Conservation (phyloP, 1,140 invertebrate species). For the Neodiprion fabricii region DNA sequence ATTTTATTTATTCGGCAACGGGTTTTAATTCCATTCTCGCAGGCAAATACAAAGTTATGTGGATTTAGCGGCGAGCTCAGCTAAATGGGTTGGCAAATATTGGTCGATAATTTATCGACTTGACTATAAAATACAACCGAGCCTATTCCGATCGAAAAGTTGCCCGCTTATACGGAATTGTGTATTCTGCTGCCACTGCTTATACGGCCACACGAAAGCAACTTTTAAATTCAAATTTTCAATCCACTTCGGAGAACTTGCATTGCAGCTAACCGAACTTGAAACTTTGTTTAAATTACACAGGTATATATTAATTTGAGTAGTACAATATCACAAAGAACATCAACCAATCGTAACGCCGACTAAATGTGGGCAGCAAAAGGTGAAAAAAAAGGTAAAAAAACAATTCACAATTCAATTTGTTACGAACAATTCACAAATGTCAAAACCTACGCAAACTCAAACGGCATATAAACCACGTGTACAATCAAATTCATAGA, state of each 20-base stretch:
- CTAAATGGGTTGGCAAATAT: neutral
- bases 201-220: neutral
- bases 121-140: neutral
- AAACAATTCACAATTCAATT: too few relatives aligned
- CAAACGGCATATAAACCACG: too few relatives aligned
- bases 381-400: too few relatives aligned
- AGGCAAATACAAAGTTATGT: slow-evolving; percentile 1
- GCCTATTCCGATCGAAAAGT: neutral
- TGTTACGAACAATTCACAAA: too few relatives aligned
- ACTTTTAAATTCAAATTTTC: neutral
- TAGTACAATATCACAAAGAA: too few relatives aligned
- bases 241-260: neutral
- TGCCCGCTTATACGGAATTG: neutral
- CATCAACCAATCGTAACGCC: too few relatives aligned
- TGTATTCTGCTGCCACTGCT: neutral
- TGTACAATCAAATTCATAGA: too few relatives aligned
- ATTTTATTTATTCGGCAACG: neutral
- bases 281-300: too few relatives aligned
- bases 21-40: neutral
- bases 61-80: neutral
- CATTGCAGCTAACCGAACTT: too few relatives aligned
- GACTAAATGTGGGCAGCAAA: too few relatives aligned
- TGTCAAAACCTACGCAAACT: too few relatives aligned
- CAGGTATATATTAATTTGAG: too few relatives aligned
- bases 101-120: slow-evolving; percentile 7